These are phyloP conservation scores for Deroplatys truncata DNA, from an alignment of 2,888 invertebrate species.

Conservation along the genomic window DNA sequence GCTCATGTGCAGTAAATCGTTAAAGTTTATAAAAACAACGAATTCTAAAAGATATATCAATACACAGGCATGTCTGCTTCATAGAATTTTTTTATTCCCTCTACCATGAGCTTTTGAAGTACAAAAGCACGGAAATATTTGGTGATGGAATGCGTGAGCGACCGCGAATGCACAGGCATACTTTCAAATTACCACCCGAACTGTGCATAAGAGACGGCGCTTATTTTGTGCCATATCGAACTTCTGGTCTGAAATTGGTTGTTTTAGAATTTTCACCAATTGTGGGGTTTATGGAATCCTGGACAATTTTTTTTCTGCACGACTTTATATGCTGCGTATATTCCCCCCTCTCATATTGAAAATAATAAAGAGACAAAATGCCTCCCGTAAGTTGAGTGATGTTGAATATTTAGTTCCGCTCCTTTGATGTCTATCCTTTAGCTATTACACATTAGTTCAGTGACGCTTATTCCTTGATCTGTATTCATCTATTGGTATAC, in stretches of 20 bases:
- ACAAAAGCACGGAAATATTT: not conserved
- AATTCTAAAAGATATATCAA: not conserved
- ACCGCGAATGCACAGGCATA: not conserved
- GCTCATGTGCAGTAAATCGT: not conserved
- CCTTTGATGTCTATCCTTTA: no score
- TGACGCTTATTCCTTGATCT: no score
- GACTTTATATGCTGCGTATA: not conserved
- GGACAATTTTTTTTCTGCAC: not conserved
- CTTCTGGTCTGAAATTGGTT: not conserved
- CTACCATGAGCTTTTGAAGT: not conserved
- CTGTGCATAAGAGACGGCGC: not conserved
- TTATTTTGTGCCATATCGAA: not conserved
- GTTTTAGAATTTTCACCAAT: not conserved
- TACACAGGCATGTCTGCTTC: not conserved
- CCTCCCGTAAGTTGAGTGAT: no score
- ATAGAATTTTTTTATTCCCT: not conserved
- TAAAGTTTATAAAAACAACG: not conserved
- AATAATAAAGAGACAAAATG: not conserved
- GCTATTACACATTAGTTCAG: no score
- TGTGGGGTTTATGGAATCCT: not conserved
- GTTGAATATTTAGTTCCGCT: no score
- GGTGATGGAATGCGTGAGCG: not conserved
- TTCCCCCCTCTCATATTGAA: not conserved
- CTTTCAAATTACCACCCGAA: no score
- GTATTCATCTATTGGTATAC: no score